These are phyloP conservation scores for Melanotaenia nigrans DNA, from an alignment of 2,797 vertebrate genomes.

Conservation along the genomic window DNA sequence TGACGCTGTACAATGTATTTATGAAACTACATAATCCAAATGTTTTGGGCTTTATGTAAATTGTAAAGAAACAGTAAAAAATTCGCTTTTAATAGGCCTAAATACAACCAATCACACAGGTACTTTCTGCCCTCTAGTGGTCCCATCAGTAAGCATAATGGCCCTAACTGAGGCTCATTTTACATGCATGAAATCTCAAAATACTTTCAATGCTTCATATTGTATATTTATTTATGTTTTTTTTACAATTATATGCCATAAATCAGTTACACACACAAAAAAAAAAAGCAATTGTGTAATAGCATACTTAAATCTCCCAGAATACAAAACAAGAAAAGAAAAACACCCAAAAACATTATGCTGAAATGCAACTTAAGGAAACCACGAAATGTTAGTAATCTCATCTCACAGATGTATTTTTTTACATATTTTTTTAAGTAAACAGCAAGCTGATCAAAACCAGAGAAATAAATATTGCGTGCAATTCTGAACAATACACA, in stretches of 20 bases:
- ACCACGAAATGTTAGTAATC: constrained; percentile 13
- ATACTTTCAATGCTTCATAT: constrained; percentile 59
- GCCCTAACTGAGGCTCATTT: neutral
- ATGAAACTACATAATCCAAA: too few relatives aligned
- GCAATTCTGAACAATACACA: constrained; percentile 22
- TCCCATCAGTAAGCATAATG: neutral
- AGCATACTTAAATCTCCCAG: constrained; percentile 56
- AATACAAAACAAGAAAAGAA: constrained; percentile 27
- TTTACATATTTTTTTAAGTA: constrained; percentile 32
- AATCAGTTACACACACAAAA: constrained; percentile 60
- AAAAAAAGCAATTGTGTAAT: constrained; percentile 58
- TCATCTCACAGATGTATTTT: constrained; percentile 4
- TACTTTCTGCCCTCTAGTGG: constrained; percentile 72
- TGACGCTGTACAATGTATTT: too few relatives aligned
- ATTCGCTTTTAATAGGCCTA: neutral
- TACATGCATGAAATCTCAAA: neutral
- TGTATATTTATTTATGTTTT: constrained; percentile 39
- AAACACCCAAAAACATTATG: neutral
- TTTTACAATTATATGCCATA: constrained; percentile 62
- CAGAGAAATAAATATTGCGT: constrained; percentile 20
- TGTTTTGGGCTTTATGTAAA: too few relatives aligned
- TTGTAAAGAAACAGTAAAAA: too few relatives aligned
- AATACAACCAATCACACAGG: neutral
- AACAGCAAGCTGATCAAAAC: constrained; percentile 23
- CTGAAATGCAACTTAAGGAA: constrained; percentile 37